phyloP scores from a whole-genome alignment of 2,797 vertebrate species.

The Holocentrus rufus region DNA sequence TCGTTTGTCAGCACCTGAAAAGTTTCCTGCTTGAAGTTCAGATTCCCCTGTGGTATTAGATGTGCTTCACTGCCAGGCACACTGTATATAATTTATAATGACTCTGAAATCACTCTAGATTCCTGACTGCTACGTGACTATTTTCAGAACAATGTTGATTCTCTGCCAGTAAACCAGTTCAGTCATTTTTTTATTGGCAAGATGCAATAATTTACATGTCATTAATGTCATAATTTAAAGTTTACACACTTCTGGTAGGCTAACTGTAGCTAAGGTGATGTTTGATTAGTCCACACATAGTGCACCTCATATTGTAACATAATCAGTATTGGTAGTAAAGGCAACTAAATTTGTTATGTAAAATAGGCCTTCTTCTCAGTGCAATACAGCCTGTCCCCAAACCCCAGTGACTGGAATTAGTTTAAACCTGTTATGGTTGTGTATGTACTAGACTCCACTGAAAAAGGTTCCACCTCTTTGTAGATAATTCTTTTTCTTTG shows the following conservation, averaged over 20 bases:
- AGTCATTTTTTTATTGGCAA: slow-evolving; percentile 20
- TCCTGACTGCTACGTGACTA: neutral
- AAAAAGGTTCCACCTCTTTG: slow-evolving; percentile 59
- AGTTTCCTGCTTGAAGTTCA: slow-evolving; percentile 9
- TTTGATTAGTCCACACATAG: slow-evolving; percentile 40
- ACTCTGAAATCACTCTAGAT: slow-evolving; percentile 24
- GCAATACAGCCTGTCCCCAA: slow-evolving; percentile 64
- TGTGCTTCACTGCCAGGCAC: slow-evolving; percentile 37
- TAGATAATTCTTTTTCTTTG: slow-evolving; percentile 63
- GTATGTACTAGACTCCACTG: slow-evolving; percentile 58
- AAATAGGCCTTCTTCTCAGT: slow-evolving; percentile 70
- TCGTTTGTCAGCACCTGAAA: slow-evolving; percentile 23
- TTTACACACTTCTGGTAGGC: slow-evolving; percentile 22
- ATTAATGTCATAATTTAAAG: slow-evolving; percentile 41
- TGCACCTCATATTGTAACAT: slow-evolving; percentile 63
- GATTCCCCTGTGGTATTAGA: slow-evolving; percentile 30
- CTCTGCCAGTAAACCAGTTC: slow-evolving; percentile 15
- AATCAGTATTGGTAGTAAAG: slow-evolving; percentile 56
- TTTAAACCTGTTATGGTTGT: slow-evolving; percentile 55
- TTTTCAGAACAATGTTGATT: slow-evolving; percentile 19
- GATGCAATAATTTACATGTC: slow-evolving; percentile 52
- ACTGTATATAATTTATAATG: slow-evolving; percentile 8
- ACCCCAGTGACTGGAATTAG: slow-evolving; percentile 48
- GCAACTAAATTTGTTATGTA: slow-evolving; percentile 49
- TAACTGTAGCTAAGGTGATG: slow-evolving; percentile 14